These are phyloP conservation scores for Hiodon alosoides DNA, from an alignment of 2,113 vertebrate genomes.

Conservation along the genomic window DNA sequence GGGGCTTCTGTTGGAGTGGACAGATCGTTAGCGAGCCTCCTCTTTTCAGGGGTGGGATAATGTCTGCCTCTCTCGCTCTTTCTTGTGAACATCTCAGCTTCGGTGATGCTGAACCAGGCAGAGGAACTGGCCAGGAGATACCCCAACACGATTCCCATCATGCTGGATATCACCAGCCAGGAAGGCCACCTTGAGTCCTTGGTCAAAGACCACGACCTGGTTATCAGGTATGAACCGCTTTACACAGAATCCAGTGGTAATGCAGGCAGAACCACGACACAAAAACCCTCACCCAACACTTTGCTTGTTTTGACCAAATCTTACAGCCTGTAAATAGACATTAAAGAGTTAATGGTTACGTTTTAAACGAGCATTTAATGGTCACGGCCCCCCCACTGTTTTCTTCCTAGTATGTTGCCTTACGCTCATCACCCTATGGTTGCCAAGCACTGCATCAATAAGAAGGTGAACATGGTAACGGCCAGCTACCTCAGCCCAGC, in stretches of 20 bases:
- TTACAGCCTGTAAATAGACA: no score
- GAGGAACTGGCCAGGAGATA: constrained; percentile 74
- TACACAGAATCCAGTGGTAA: not conserved
- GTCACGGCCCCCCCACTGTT: not conserved
- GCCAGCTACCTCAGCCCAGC: constrained; percentile 88
- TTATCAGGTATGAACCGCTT: constrained; percentile 86
- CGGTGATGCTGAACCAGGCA: constrained; percentile 72
- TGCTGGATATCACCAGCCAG: constrained; percentile 68
- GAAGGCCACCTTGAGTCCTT: constrained; percentile 72
- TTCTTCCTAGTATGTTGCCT: constrained; percentile 75
- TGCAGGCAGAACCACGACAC: not conserved
- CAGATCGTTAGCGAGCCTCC: not conserved
- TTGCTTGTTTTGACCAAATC: no score
- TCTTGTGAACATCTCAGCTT: constrained; percentile 59
- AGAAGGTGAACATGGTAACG: constrained; percentile 87
- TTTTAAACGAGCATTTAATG: no score
- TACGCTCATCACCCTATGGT: constrained; percentile 77
- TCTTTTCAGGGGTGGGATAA: not conserved
- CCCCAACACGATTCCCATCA: constrained; percentile 69
- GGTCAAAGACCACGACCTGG: constrained; percentile 80
- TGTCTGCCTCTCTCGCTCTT: not conserved
- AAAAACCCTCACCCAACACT: no score
- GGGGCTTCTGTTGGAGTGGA: not conserved
- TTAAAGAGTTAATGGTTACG: no score
- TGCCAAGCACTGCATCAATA: constrained; percentile 82